These are phyloP conservation scores for Mylabris sibirica DNA, from an alignment of 2,888 invertebrate species.

Conservation along the genomic window DNA sequence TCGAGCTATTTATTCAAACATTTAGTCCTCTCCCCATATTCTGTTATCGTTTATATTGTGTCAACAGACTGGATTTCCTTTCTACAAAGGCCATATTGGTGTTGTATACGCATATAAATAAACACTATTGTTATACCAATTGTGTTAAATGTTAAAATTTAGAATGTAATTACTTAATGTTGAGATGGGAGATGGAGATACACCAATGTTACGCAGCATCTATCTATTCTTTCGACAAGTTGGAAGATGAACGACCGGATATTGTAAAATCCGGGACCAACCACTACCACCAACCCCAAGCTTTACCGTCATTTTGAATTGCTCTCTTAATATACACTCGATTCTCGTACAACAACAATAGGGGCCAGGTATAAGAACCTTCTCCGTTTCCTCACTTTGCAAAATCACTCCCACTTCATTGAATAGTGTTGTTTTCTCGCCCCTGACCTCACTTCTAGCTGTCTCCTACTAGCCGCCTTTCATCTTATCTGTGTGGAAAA, in stretches of 20 bases:
- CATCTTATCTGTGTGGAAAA: too few relatives aligned
- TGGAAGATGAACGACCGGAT: conserved; percentile 33
- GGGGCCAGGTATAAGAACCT: not conserved
- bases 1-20: conserved; percentile 26
- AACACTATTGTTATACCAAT: not conserved
- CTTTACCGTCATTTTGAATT: not conserved
- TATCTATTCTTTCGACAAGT: conserved; percentile 31
- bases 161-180: conserved; percentile 19
- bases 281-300: not conserved
- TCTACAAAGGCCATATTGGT: not conserved
- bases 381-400: not conserved
- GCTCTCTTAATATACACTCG: not conserved
- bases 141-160: not conserved
- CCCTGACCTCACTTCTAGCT: not conserved
- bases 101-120: not conserved
- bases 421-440: not conserved
- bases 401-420: not conserved
- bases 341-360: not conserved
- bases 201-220: conserved; percentile 4
- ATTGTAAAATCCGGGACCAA: conserved; percentile 20
- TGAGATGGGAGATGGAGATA: not conserved
- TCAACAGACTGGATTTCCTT: conserved; percentile 19
- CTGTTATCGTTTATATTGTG: conserved; percentile 27
- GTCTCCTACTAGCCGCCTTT: too few relatives aligned
- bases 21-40: conserved; percentile 15